Evolutionary conservation across 1,140 invertebrate species (phyloP).

Genomic region (Pomacea maculata): DNA sequence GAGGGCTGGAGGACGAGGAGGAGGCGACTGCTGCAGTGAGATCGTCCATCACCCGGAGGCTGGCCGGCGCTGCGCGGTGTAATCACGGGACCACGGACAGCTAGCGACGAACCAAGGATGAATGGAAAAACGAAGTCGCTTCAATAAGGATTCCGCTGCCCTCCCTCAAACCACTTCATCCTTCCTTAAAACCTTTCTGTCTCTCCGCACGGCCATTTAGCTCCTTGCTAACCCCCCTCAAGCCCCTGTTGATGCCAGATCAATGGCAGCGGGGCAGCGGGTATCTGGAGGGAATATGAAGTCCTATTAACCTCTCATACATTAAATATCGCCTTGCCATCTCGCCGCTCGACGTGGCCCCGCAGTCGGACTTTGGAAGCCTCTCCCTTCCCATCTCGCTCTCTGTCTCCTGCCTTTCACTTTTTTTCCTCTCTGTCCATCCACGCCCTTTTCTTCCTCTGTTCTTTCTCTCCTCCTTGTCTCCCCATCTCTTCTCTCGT

Average conservation of each 20-base stretch:
- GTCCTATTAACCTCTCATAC: slow-evolving; percentile 27
- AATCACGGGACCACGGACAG: slow-evolving; percentile 3
- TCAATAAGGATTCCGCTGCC: slow-evolving; percentile 5
- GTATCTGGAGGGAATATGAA: slow-evolving; percentile 24
- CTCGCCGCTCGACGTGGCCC: background rate
- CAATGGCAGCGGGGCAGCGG: slow-evolving; percentile 25
- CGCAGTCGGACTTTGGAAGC: background rate
- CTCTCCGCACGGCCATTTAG: too few relatives aligned
- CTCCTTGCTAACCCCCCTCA: too few relatives aligned
- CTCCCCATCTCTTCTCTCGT: background rate
- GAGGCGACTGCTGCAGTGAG: background rate
- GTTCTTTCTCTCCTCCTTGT: background rate
- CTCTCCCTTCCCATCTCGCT: background rate
- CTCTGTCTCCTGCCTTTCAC: background rate
- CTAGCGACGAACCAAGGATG: slow-evolving; percentile 15
- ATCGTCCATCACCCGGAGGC: background rate
- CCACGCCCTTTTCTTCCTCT: background rate
- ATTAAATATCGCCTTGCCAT: background rate
- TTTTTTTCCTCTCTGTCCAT: too few relatives aligned
- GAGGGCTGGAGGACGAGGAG: too few relatives aligned
- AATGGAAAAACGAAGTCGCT: slow-evolving; percentile 16
- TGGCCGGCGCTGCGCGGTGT: background rate
- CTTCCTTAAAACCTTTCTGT: too few relatives aligned
- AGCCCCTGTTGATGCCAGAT: slow-evolving; percentile 1
- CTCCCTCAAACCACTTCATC: too few relatives aligned